phyloP scores from a whole-genome alignment of 2,113 vertebrate genomes.

The Atrichornis clamosus region DNA sequence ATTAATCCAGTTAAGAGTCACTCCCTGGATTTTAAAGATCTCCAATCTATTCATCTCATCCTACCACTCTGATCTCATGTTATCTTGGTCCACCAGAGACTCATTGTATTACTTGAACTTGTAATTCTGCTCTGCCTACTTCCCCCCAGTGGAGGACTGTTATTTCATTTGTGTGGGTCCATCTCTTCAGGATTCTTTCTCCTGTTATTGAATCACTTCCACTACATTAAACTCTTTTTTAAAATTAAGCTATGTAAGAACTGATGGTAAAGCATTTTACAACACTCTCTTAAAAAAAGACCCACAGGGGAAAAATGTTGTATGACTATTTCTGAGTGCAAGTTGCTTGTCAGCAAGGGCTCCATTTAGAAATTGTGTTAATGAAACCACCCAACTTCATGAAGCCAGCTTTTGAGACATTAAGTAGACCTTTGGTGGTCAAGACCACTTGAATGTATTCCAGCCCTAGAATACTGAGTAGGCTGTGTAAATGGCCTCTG shows the following conservation, averaged over 20 bases:
- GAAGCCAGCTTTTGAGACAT: neutral
- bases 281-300: neutral
- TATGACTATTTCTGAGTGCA: neutral
- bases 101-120: neutral
- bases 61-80: neutral
- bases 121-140: neutral
- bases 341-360: neutral
- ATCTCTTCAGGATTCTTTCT: neutral
- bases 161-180: neutral
- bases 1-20: slow-evolving; percentile 18
- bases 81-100: neutral
- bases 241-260: neutral
- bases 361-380: neutral
- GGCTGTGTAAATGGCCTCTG: slow-evolving; percentile 17
- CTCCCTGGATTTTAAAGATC: neutral
- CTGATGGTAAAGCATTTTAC: neutral
- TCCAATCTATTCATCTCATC: neutral
- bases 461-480: slow-evolving; percentile 4
- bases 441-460: neutral
- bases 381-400: neutral
- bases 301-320: neutral
- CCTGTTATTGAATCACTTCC: slow-evolving; percentile 3
- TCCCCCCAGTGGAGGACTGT: neutral
- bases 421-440: neutral
- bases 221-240: neutral